Conservation (phyloP, 2,797 vertebrate genomes). For the Tachyglossus aculeatus region DNA sequence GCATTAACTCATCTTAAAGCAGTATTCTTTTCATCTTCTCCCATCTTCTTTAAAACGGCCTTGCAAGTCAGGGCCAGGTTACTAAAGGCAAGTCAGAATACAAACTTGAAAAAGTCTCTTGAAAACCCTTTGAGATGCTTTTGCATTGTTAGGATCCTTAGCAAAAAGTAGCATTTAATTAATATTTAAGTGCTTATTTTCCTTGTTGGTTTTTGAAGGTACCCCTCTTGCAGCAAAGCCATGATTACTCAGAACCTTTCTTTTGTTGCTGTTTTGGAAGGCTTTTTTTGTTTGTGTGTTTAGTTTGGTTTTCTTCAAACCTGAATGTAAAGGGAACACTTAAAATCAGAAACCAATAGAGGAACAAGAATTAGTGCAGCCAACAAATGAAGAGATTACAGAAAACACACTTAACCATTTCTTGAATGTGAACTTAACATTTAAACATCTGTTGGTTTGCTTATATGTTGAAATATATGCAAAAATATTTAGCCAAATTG, state of each 20-base stretch:
- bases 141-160: constrained; percentile 36
- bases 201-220: constrained; percentile 38
- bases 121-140: constrained; percentile 29
- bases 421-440: constrained; percentile 70
- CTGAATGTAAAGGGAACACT: constrained; percentile 41
- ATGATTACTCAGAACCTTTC: constrained; percentile 63
- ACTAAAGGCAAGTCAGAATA: constrained; percentile 50
- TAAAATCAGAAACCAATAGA: constrained; percentile 62
- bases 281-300: constrained; percentile 58
- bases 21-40: constrained; percentile 33
- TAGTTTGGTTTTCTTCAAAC: too few species aligned
- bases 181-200: constrained; percentile 18
- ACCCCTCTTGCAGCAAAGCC: constrained; percentile 29
- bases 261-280: constrained; percentile 56
- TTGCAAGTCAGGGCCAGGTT: constrained; percentile 41
- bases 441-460: constrained; percentile 79
- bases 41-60: constrained; percentile 34
- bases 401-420: constrained; percentile 73
- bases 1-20: constrained; percentile 55
- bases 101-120: constrained; percentile 48
- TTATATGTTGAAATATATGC: constrained; percentile 84
- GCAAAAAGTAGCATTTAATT: constrained; percentile 46
- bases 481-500: constrained; percentile 90
- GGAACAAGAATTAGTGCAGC: constrained; percentile 64
- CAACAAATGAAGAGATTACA: constrained; percentile 64